Evolutionary conservation across 1,140 invertebrate species (phyloP), one percentile per base, ranked within the genome.

Genomic region (Fopius arisanus): DNA sequence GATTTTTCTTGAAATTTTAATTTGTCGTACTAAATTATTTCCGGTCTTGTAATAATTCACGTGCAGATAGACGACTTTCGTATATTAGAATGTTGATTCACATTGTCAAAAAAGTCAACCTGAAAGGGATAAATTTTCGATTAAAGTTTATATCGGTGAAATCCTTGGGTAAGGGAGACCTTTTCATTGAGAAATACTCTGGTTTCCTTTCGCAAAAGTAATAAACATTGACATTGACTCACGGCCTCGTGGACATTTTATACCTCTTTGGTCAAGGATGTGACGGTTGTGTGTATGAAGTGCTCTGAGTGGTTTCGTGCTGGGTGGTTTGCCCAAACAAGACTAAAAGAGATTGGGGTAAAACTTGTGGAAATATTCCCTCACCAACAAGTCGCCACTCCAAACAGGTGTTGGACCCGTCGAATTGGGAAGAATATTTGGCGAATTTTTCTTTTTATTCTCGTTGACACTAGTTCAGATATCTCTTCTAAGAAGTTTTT

Each of bases 211-310:
- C 10, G 14, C 23, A 59, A 28, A 59, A 28, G 54, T 26, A 59
- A 59, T 59, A 59, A 59, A 59, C 19, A 59, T 59, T 59, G 54
- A 59, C 54, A 59, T 59, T 59, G 54, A 28, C 16, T 28, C 19
- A 14, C 26, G 23, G 19, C 23, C 54, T 59, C n/a, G 54, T 21
- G 54, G 54, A 59, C 54, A 59, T 59, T 59, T 59, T 23, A 23
- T 26, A 26, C 23, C 23, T 59, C 23, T 59, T 26, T 59, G 54
- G 54, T 28, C 54, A 59, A 59, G 54, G 54, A 59, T 59, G 10
- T 59, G 19, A 26, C 21, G 23, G 23, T 12, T 59, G 54, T 59
- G 54, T 5, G 21, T 59, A 59, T 59, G 54, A 59, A 59, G 54
- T 59, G 21, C 54, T 19, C 9, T 23, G 23, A 59, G 54, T 59